Evolutionary conservation across 37 sponge, comb jelly and placozoan genomes (phyloP).

Genomic region (Hormiphora californensis): DNA sequence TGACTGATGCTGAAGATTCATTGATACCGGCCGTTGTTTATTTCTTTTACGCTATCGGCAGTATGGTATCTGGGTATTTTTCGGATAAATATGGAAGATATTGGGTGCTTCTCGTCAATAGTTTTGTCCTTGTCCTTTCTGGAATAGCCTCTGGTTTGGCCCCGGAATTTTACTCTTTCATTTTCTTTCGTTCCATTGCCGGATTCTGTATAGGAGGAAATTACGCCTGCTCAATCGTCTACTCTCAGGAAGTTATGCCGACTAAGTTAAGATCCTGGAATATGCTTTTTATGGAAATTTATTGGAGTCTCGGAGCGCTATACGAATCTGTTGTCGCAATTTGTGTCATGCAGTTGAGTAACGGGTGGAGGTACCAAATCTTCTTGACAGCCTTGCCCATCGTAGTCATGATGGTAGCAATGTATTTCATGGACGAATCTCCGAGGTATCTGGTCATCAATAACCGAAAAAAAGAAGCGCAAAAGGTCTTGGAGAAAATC

Average conservation of each 20-base stretch:
- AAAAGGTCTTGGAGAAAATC: conserved; percentile 18
- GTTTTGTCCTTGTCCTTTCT: not conserved
- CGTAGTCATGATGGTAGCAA: not conserved
- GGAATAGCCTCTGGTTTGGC: conserved; percentile 29
- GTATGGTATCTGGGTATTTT: not conserved
- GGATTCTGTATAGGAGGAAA: conserved; percentile 21
- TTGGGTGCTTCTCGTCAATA: not conserved
- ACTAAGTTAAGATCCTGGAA: not conserved
- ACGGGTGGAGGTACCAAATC: conserved; percentile 31
- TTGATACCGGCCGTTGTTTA: conserved; percentile 38
- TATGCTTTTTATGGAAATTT: not conserved
- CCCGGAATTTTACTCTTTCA: not conserved
- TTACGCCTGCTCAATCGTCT: conserved; percentile 41
- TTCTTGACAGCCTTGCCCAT: conserved; percentile 18
- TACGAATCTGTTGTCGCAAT: conserved; percentile 29
- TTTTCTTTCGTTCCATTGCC: not conserved
- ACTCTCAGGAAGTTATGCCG: conserved; percentile 13
- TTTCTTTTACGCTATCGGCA: conserved; percentile 24
- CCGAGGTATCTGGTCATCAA: conserved; percentile 32
- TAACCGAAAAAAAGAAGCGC: not conserved
- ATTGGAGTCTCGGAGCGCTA: not conserved
- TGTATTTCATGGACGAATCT: conserved; percentile 52
- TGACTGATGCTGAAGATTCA: not conserved
- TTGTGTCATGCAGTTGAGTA: not conserved
- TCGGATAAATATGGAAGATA: conserved; percentile 19